phyloP scores from a whole-genome alignment of 2,113 vertebrate genomes.

The Sigmodon hispidus region DNA sequence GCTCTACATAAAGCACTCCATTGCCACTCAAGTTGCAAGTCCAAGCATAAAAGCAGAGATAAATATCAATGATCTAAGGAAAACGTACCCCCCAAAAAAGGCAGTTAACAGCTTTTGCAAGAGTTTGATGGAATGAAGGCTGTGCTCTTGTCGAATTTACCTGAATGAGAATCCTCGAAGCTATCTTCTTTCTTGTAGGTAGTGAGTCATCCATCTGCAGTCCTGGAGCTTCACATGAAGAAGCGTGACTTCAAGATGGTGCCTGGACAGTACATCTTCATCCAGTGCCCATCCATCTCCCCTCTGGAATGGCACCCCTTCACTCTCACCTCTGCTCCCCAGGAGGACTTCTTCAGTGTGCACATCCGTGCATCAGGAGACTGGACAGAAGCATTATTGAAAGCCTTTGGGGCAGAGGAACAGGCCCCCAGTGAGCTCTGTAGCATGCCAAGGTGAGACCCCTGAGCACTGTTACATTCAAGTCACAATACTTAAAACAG shows the following conservation, averaged over 20 bases:
- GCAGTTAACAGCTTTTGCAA: not conserved
- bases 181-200: constrained; percentile 79
- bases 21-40: not conserved
- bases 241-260: constrained; percentile 87
- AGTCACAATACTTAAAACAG: not conserved
- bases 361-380: constrained; percentile 85
- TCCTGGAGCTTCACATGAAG: constrained; percentile 89
- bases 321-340: constrained; percentile 89
- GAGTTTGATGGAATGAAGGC: not conserved
- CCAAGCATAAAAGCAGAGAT: not conserved
- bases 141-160: not conserved
- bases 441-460: constrained; percentile 86
- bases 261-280: constrained; percentile 87
- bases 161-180: not conserved
- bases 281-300: constrained; percentile 87
- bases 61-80: not conserved
- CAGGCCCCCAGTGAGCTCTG: constrained; percentile 70
- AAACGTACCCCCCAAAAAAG: not conserved
- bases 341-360: constrained; percentile 89
- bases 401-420: constrained; percentile 81
- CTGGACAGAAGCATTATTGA: constrained; percentile 86
- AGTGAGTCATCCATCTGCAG: constrained; percentile 86
- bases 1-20: not conserved
- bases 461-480: not conserved
- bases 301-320: constrained; percentile 90